Percentiles rank a stretch among this genome's conserved stretches.
Evolutionary conservation across 2,113 vertebrate species (phyloP).

Genomic region (Serilophus lunatus): DNA sequence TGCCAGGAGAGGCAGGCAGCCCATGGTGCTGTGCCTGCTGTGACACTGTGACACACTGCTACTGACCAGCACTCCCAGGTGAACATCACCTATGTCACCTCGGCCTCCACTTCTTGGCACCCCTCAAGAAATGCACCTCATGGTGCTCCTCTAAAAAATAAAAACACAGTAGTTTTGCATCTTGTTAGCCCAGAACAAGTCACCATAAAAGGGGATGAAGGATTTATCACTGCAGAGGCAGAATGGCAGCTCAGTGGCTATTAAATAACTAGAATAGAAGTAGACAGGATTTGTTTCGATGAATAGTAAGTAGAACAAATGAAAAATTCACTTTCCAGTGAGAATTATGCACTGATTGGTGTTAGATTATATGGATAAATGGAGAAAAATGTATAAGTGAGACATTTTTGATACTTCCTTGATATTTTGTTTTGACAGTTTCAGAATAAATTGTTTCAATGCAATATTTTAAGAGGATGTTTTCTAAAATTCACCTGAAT

Average conservation of each 20-base stretch:
- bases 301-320: slow-evolving; percentile 38
- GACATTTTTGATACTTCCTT: not conserved
- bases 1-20: not conserved
- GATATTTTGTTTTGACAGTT: not conserved
- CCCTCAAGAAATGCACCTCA: not conserved
- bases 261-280: slow-evolving; percentile 51
- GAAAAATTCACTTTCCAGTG: slow-evolving; percentile 17
- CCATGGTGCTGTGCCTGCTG: not conserved
- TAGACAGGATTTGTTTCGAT: slow-evolving; percentile 25
- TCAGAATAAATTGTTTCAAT: not conserved
- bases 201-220: slow-evolving; percentile 21
- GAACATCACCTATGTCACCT: not conserved
- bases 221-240: slow-evolving; percentile 19
- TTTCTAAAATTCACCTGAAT: not conserved
- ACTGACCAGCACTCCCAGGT: not conserved
- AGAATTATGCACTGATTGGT: not conserved
- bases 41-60: not conserved
- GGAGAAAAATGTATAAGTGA: not conserved
- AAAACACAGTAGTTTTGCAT: not conserved
- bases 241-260: not conserved
- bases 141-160: not conserved
- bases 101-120: not conserved
- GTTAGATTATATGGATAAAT: slow-evolving; percentile 6
- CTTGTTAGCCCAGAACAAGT: not conserved
- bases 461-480: not conserved